A percentile compares a stretch with the other conserved stretches of the same genome.
phyloP scores from a whole-genome alignment of 2,113 vertebrate genomes.

The Aldabrachelys gigantea region DNA sequence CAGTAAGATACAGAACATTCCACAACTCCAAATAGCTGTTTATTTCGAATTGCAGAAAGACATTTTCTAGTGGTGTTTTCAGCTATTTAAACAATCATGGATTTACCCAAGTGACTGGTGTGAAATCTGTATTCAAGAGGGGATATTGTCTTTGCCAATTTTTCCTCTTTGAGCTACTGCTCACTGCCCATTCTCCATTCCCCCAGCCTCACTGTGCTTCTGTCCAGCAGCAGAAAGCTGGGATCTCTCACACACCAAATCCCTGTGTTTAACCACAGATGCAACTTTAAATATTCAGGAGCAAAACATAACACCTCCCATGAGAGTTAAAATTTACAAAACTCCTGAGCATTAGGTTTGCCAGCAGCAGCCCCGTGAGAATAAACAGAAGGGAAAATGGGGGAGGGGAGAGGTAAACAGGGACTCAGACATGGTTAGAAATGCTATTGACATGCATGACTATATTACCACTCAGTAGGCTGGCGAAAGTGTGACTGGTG shows the following conservation, averaged over 20 bases:
- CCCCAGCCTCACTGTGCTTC: fast-evolving
- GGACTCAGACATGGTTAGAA: background rate
- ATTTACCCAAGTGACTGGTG: fast-evolving
- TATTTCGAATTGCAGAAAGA: background rate
- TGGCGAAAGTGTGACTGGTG: background rate
- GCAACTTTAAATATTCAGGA: background rate
- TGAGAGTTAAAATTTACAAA: background rate
- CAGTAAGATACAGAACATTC: background rate
- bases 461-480: background rate
- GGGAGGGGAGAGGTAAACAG: fast-evolving
- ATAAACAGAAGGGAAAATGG: fast-evolving
- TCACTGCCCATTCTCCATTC: background rate
- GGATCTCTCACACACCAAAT: background rate
- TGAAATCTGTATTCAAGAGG: background rate
- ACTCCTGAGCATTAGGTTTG: background rate
- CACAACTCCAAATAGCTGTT: background rate
- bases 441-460: background rate
- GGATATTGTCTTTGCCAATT: background rate
- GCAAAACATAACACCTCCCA: background rate
- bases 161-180: background rate
- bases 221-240: background rate
- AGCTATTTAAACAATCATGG: background rate
- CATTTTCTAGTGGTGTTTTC: background rate
- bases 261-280: fast-evolving
- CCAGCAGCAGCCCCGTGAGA: fast-evolving